Percentiles rank a stretch among this genome's conserved stretches.
Conservation (phyloP, 2,113 vertebrate genomes). For the Ageneiosus marmoratus region DNA sequence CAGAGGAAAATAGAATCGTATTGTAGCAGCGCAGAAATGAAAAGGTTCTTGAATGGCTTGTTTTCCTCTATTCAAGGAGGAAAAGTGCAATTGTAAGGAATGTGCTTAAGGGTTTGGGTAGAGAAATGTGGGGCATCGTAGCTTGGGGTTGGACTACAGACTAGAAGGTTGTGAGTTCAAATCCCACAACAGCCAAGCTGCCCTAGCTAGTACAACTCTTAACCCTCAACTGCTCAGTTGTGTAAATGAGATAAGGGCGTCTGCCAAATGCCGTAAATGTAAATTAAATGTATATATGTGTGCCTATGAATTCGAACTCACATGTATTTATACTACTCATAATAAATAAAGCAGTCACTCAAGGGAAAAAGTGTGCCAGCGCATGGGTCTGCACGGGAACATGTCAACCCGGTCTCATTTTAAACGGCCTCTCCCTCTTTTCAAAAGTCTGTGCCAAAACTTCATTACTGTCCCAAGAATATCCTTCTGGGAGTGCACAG, state of each 20-base stretch:
- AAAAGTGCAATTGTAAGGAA: neutral
- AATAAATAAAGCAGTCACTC: constrained; percentile 57
- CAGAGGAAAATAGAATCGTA: neutral
- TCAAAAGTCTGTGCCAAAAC: constrained; percentile 61
- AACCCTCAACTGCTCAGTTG: no score
- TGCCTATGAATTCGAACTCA: neutral
- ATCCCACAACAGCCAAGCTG: no score
- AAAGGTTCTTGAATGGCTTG: neutral
- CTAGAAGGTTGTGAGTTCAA: no score
- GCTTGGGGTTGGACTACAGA: no score
- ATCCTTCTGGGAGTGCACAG: constrained; percentile 52
- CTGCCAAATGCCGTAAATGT: no score
- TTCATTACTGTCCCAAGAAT: constrained; percentile 63
- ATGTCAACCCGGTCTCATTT: constrained; percentile 62
- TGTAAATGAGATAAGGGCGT: no score
- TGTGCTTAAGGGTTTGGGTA: neutral
- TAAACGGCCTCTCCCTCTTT: constrained; percentile 58
- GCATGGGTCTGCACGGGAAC: constrained; percentile 40
- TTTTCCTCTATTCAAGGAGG: neutral
- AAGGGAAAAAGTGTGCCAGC: neutral
- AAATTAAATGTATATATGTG: neutral
- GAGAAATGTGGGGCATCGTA: no score
- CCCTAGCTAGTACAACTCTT: no score
- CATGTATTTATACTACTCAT: constrained; percentile 12
- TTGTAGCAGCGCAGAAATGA: neutral